phyloP scores from a whole-genome alignment of 2,888 invertebrate species.

The Camptogramma bilineatum region DNA sequence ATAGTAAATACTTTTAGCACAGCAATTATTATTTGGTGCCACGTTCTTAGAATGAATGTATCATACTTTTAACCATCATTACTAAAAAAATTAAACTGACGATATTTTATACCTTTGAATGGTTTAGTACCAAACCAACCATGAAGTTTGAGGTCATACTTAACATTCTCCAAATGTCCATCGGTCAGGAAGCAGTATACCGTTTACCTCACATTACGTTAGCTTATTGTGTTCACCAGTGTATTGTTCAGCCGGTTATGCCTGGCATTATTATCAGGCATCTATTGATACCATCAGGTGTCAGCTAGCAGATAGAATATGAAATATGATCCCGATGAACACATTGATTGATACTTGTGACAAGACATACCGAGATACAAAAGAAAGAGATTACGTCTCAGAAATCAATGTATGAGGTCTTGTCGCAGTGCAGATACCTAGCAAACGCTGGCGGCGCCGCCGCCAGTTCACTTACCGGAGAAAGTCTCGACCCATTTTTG shows the following conservation, averaged over 20 bases:
- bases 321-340: constrained; percentile 17
- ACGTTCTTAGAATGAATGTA: constrained; percentile 30
- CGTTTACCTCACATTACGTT: constrained; percentile 76
- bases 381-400: constrained; percentile 50
- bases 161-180: constrained; percentile 66
- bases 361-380: constrained; percentile 16
- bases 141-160: constrained; percentile 58
- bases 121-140: constrained; percentile 26
- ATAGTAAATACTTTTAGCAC: constrained; percentile 49
- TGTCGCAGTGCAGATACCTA: constrained; percentile 78
- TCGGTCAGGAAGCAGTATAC: constrained; percentile 69
- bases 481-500: constrained; percentile 64
- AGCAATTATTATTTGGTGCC: constrained; percentile 38
- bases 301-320: constrained; percentile 41
- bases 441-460: constrained; percentile 42
- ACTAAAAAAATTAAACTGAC: constrained; percentile 6
- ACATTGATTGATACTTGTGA: constrained; percentile 9
- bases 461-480: constrained; percentile 54
- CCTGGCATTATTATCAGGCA: constrained; percentile 65
- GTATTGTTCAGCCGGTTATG: constrained; percentile 68
- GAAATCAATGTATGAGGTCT: constrained; percentile 67
- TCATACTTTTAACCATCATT: not conserved
- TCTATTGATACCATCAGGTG: constrained; percentile 48
- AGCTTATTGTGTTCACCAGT: constrained; percentile 68
- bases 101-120: not conserved